A percentile compares a stretch with the other conserved stretches of the same genome.
These are phyloP conservation scores for Petrolisthes manimaculis DNA, from an alignment of 2,888 invertebrate genomes.

Conservation along the genomic window DNA sequence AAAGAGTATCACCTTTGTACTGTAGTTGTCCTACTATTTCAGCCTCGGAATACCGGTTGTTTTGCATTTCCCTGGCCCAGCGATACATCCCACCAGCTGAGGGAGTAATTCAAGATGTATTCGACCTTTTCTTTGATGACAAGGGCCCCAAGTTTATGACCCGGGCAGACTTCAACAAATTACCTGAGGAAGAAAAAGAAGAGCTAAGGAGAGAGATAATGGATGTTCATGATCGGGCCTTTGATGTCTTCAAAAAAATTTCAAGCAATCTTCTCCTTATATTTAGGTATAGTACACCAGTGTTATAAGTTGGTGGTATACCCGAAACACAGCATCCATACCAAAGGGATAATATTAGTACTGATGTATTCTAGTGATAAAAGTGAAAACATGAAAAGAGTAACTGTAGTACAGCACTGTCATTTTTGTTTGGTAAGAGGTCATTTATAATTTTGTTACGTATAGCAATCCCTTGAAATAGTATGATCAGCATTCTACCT, in stretches of 20 bases:
- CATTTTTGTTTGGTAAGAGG: too few relatives aligned
- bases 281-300: slow-evolving; percentile 65
- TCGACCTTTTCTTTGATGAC: slow-evolving; percentile 66
- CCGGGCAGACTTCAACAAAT: slow-evolving; percentile 46
- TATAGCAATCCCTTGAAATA: too few relatives aligned
- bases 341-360: too few relatives aligned
- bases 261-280: slow-evolving; percentile 67
- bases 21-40: slow-evolving; percentile 28
- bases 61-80: slow-evolving; percentile 69
- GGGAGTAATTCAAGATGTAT: slow-evolving; percentile 57
- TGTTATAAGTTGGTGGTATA: neutral
- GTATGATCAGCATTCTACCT: too few relatives aligned
- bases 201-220: slow-evolving; percentile 54
- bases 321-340: too few relatives aligned
- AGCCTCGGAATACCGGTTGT: slow-evolving; percentile 68
- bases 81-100: slow-evolving; percentile 67
- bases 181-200: slow-evolving; percentile 66
- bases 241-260: slow-evolving; percentile 68
- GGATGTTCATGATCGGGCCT: slow-evolving; percentile 61
- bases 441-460: too few relatives aligned
- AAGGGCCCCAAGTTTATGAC: slow-evolving; percentile 63
- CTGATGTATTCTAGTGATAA: too few relatives aligned
- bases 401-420: too few relatives aligned
- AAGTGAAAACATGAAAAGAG: too few relatives aligned
- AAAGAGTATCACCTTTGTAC: too few relatives aligned